phyloP scores from a whole-genome alignment of 2,113 vertebrate genomes.

The Thalassoma bifasciatum region DNA sequence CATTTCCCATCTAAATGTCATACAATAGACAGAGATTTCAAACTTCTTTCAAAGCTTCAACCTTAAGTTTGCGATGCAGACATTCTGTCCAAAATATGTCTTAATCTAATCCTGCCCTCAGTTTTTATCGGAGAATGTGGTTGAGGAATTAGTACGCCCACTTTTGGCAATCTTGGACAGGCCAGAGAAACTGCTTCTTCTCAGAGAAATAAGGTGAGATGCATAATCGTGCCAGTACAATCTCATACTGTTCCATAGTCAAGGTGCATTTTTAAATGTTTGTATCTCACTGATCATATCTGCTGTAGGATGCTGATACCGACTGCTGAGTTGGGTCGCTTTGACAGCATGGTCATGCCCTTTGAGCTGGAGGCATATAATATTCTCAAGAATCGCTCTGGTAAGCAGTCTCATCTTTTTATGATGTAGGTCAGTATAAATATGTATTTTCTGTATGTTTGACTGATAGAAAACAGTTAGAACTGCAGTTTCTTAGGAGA shows the following conservation, averaged over 20 bases:
- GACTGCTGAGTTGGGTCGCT: slow-evolving; percentile 86
- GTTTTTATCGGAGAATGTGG: slow-evolving; percentile 87
- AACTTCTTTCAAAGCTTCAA: no score
- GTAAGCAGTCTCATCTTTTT: slow-evolving; percentile 72
- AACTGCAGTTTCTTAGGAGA: not conserved
- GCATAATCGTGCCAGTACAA: not conserved
- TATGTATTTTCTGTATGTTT: not conserved
- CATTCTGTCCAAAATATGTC: no score
- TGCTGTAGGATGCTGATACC: slow-evolving; percentile 88
- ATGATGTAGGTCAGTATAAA: not conserved
- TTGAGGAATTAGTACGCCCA: slow-evolving; percentile 93
- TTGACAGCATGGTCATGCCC: slow-evolving; percentile 95
- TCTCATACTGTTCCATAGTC: no score
- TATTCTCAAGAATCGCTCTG: slow-evolving; percentile 89
- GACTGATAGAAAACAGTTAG: not conserved
- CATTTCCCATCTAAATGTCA: no score
- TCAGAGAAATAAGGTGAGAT: slow-evolving; percentile 91
- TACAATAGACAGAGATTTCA: no score
- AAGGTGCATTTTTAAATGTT: not conserved
- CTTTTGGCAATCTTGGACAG: slow-evolving; percentile 93
- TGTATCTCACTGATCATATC: slow-evolving; percentile 21
- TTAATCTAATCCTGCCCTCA: slow-evolving; percentile 58
- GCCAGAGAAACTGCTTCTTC: slow-evolving; percentile 92
- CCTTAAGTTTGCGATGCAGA: no score
- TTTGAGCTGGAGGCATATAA: slow-evolving; percentile 93